Evolutionary conservation across 2,113 vertebrate species (phyloP).

Genomic region (Panthera tigris): DNA sequence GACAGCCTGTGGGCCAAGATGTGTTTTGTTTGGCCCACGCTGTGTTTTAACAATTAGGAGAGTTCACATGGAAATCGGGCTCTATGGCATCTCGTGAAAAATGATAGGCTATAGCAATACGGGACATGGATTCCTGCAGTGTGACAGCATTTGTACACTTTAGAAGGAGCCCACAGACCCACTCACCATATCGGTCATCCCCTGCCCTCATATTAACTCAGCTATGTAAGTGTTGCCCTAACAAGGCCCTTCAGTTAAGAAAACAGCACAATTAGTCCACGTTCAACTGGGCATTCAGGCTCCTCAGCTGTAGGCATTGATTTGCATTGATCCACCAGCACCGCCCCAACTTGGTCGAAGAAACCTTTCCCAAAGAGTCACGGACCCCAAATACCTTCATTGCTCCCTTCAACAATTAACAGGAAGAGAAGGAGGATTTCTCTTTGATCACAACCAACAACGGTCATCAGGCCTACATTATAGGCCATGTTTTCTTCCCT

Average conservation of each 20-base stretch:
- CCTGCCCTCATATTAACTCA: not conserved
- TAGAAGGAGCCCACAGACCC: not conserved
- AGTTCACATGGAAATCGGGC: not conserved
- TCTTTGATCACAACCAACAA: not conserved
- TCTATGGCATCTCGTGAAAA: not conserved
- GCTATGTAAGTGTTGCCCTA: not conserved
- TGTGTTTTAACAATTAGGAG: conserved; percentile 50
- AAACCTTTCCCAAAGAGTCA: conserved; percentile 12
- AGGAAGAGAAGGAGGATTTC: not conserved
- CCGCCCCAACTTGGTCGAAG: not conserved
- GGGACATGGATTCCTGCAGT: not conserved
- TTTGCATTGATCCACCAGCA: not conserved
- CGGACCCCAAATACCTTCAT: not conserved
- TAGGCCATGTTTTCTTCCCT: not conserved
- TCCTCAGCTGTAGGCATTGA: not conserved
- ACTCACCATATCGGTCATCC: not conserved
- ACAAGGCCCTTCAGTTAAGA: not conserved
- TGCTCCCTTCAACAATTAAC: not conserved
- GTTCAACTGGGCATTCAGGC: not conserved
- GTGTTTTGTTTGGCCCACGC: conserved; percentile 47
- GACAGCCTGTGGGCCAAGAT: not conserved
- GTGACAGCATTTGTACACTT: not conserved
- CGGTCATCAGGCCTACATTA: not conserved
- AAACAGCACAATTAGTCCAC: not conserved
- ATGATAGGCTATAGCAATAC: not conserved